Percentiles rank a stretch among this genome's conserved stretches.
These are phyloP conservation scores for Rhinolophus ferrumequinum DNA, from an alignment of 2,113 vertebrate genomes.

Conservation along the genomic window DNA sequence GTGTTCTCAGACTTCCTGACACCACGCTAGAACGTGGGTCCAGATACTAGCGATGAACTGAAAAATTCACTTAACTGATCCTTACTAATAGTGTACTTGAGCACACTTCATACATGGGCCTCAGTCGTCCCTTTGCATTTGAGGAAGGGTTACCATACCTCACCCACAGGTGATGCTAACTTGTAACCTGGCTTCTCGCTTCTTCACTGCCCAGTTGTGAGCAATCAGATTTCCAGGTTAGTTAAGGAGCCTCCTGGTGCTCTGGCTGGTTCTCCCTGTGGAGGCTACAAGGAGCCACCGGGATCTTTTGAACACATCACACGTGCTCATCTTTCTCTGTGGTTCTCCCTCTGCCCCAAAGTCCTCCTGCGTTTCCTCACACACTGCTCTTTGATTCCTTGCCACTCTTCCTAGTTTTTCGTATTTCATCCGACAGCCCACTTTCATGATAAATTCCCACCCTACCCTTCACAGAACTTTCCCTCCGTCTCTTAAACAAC, in stretches of 20 bases:
- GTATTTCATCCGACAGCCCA: background rate
- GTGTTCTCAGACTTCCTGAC: constrained; percentile 65
- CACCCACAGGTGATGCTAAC: background rate
- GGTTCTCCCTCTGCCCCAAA: background rate
- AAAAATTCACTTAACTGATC: constrained; percentile 70
- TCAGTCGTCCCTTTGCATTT: background rate
- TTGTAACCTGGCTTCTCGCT: background rate
- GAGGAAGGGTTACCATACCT: background rate
- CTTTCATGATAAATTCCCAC: background rate
- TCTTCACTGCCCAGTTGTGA: background rate
- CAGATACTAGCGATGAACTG: constrained; percentile 70
- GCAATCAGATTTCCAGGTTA: background rate
- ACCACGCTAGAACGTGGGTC: constrained; percentile 67
- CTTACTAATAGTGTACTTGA: constrained; percentile 29
- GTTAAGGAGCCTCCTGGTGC: background rate
- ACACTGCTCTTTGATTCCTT: background rate
- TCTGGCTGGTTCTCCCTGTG: background rate
- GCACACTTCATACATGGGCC: background rate
- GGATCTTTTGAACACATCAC: background rate
- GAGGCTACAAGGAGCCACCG: background rate
- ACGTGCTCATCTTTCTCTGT: background rate
- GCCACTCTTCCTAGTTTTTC: background rate
- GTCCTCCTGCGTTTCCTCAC: background rate
- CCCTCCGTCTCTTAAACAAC: background rate
- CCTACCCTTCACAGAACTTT: background rate